phyloP scores from a whole-genome alignment of 2,888 invertebrate genomes.

The Elysia crispata region DNA sequence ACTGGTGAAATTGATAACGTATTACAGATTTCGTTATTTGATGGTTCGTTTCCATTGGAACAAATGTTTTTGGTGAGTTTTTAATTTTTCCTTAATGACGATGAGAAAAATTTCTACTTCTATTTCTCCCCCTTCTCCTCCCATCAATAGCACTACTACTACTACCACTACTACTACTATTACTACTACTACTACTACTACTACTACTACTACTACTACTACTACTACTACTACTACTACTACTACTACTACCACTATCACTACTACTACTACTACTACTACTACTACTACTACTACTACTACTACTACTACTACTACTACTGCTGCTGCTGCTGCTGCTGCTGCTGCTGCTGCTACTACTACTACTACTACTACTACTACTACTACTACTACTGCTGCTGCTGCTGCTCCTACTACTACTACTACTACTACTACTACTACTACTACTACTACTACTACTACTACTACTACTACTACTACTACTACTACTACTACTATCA shows the following conservation, averaged over 20 bases:
- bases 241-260: neutral
- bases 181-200: neutral
- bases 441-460: neutral
- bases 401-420: no score
- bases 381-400: neutral
- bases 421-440: no score
- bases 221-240: neutral
- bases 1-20: no score
- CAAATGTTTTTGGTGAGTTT: no score
- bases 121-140: neutral
- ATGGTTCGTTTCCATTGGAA: no score
- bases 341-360: neutral
- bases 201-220: neutral
- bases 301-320: neutral
- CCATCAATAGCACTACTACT: neutral
- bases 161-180: conserved; percentile 11
- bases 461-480: neutral
- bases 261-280: neutral
- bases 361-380: neutral
- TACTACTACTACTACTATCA: neutral
- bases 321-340: neutral
- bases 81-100: no score
- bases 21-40: no score
- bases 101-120: no score
- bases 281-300: neutral